These are phyloP conservation scores for Nymphalis urticae DNA, from an alignment of 2,888 invertebrate species.

Conservation along the genomic window DNA sequence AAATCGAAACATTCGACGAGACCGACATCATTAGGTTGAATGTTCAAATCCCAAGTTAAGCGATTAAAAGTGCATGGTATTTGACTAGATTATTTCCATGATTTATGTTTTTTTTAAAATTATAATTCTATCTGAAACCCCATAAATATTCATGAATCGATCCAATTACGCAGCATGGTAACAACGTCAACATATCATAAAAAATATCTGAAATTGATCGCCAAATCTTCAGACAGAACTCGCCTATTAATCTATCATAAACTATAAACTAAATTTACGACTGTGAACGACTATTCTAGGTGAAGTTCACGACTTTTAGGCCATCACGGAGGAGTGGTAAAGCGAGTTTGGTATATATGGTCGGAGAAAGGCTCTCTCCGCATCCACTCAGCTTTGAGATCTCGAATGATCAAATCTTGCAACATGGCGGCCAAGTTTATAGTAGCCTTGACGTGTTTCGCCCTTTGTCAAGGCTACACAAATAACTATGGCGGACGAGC, in stretches of 20 bases:
- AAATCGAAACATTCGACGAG: slow-evolving; percentile 95
- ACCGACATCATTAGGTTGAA: slow-evolving; percentile 93
- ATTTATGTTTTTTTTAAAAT: too few species aligned
- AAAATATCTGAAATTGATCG: slow-evolving; percentile 34
- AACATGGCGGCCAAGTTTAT: slow-evolving; percentile 69
- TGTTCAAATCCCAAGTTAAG: slow-evolving; percentile 47
- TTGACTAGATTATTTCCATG: too few species aligned
- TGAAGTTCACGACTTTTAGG: slow-evolving; percentile 70
- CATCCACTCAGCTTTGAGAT: slow-evolving; percentile 68
- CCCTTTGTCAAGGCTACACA: slow-evolving; percentile 60
- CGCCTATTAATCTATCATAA: slow-evolving; percentile 66
- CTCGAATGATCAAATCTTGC: slow-evolving; percentile 46
- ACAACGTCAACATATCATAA: slow-evolving; percentile 37
- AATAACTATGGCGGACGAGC: slow-evolving; percentile 55
- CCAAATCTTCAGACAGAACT: slow-evolving; percentile 41
- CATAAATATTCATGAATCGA: slow-evolving; percentile 2
- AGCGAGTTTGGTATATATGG: slow-evolving; percentile 64
- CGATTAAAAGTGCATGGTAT: too few species aligned
- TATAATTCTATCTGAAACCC: too few species aligned
- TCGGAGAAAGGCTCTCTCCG: slow-evolving; percentile 78
- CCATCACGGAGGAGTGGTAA: slow-evolving; percentile 60
- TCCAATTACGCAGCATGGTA: slow-evolving; percentile 27
- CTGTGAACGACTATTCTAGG: slow-evolving; percentile 61
- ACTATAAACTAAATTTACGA: slow-evolving; percentile 68
- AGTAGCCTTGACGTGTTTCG: slow-evolving; percentile 61